Base-by-base conservation (phyloP, 1,140 invertebrate species). In the Bacillus rossius region DNA sequence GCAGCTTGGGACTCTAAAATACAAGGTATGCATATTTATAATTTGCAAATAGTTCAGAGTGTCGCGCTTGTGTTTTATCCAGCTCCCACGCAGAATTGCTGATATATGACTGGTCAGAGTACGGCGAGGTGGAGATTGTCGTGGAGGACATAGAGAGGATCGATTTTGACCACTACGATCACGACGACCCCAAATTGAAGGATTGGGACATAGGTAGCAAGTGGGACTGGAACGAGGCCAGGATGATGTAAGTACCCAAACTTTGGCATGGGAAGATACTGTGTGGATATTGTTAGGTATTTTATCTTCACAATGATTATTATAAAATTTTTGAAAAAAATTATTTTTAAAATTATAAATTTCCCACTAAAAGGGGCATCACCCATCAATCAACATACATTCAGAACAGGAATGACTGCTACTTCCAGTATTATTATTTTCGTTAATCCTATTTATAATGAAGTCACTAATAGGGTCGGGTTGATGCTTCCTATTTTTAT, bases 81-180 rank as follows among this genome's bases (percentile, higher is more conserved):
- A 77, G 82, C 8, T 70, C 69, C 3, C 84, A 91, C 69, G 77
- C 88, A 5, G 87, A 93, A 68, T 68, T 94, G 22, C 74, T 95
- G 8, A 79, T 91, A 13, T 96, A 96, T 66, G 91, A 96, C 72
- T 96, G 93, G 92, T 79, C 79, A 7, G 81, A 86, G 29, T 84
- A 80, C 55, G 89, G 87, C 47, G 88, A 94, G 60, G 76, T 84
- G n/a, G 87, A 92, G 72, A 80, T 86, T 26, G 82, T 96, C 3
- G 79, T 93, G 1, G 89, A 94, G 70, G 92, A 95, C 76, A 88
- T 95, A 53, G 92, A 94, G 71, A 72, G 82, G 47, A 76, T 95
- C n/a, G 77, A 90, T 71, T 88, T 91, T 65, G 82, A 88, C 16
- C 65, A 71, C 54, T 83, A 76, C 62, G 67, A 66, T 13, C 63